A percentile compares a stretch with the other conserved stretches of the same genome.
These are phyloP conservation scores for Ennomos erosarius DNA, from an alignment of 2,888 invertebrate genomes.

Conservation along the genomic window DNA sequence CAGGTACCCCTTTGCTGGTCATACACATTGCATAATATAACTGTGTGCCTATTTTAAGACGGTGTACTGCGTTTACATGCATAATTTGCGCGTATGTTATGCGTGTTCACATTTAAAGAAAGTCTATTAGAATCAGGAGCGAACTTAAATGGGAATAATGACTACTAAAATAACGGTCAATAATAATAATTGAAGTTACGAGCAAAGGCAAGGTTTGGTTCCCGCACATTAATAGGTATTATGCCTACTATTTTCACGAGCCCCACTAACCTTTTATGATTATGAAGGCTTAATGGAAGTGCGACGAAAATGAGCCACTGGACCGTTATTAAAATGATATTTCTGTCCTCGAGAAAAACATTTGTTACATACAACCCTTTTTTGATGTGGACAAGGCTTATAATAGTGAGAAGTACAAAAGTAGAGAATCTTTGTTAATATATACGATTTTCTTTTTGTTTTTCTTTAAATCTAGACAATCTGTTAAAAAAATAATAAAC, in stretches of 20 bases:
- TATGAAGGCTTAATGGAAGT: constrained; percentile 23
- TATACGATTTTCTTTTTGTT: too few species aligned
- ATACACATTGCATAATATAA: too few species aligned
- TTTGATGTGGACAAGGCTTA: too few species aligned
- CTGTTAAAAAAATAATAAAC: too few species aligned
- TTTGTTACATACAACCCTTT: not conserved
- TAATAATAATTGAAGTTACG: constrained; percentile 16
- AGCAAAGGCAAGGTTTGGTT: constrained; percentile 13
- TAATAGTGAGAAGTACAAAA: too few species aligned
- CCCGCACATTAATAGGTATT: constrained; percentile 16
- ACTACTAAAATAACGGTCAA: constrained; percentile 7
- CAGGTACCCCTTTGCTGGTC: too few species aligned
- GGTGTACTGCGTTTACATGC: too few species aligned
- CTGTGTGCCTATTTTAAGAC: too few species aligned
- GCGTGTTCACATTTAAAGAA: not conserved
- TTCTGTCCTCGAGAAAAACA: constrained; percentile 1
- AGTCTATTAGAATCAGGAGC: not conserved
- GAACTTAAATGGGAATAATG: constrained; percentile 4
- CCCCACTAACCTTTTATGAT: constrained; percentile 22
- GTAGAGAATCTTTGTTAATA: too few species aligned
- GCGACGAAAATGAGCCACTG: constrained; percentile 12
- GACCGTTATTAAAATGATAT: constrained; percentile 10
- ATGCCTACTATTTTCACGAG: constrained; percentile 19
- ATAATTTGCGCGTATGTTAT: too few species aligned
- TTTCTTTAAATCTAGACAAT: too few species aligned